Percentiles rank a stretch among this genome's conserved stretches.
Conservation (phyloP, 2,113 vertebrate genomes). For the Sakesphorus luctuosus region DNA sequence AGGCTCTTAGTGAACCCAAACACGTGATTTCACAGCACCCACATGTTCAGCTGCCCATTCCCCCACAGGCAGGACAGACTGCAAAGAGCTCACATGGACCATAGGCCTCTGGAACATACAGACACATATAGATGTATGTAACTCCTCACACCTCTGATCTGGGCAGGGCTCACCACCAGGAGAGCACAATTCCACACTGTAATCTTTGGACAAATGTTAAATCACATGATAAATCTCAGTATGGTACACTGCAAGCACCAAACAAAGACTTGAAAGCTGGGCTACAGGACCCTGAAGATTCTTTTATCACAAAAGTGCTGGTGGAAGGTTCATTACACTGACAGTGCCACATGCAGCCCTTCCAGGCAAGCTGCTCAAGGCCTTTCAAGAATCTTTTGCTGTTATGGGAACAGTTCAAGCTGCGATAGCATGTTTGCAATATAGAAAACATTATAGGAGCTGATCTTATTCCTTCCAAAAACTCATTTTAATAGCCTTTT, state of each 20-base stretch:
- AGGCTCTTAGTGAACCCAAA: not conserved
- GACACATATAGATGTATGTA: not conserved
- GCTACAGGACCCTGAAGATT: not conserved
- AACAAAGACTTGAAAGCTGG: not conserved
- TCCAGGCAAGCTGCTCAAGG: not conserved
- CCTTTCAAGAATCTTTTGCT: not conserved
- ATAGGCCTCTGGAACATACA: not conserved
- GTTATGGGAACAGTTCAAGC: not conserved
- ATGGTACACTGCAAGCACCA: not conserved
- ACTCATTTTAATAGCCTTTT: not conserved
- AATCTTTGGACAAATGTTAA: not conserved
- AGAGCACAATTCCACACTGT: not conserved
- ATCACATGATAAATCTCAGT: not conserved
- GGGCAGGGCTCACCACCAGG: not conserved
- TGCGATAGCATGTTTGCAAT: not conserved
- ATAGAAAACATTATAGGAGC: not conserved
- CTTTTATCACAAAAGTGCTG: not conserved
- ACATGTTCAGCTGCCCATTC: not conserved
- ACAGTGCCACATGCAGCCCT: not conserved
- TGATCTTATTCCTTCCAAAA: not conserved
- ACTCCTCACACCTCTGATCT: not conserved
- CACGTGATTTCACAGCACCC: not conserved
- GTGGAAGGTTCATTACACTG: not conserved
- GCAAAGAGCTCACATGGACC: not conserved
- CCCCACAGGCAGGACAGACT: not conserved